Conservation (phyloP, 1,140 invertebrate genomes). For the Drosophila nikananu region DNA sequence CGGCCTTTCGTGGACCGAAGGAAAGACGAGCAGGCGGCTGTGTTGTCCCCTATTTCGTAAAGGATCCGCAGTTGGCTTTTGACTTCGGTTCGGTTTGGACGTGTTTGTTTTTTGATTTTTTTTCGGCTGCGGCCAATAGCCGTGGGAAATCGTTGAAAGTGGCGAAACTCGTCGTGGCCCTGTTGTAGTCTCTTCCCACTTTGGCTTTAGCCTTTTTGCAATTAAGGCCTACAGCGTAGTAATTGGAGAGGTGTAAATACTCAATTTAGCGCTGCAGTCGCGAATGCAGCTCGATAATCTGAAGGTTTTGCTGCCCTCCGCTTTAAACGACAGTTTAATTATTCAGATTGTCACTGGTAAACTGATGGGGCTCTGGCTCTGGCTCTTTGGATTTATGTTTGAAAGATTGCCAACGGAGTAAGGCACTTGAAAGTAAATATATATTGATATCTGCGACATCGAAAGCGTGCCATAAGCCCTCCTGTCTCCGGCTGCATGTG, state of each 20-base stretch:
- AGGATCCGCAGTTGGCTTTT: constrained; percentile 76
- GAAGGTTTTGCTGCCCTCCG: constrained; percentile 53
- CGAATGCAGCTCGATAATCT: constrained; percentile 71
- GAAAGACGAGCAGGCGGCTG: constrained; percentile 38
- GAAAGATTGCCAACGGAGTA: background rate
- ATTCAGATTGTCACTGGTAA: constrained; percentile 45
- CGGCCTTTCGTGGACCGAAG: constrained; percentile 51
- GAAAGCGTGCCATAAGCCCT: constrained; percentile 9
- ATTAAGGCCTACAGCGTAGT: constrained; percentile 35
- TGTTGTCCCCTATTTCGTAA: constrained; percentile 44
- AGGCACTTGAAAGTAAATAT: constrained; percentile 29
- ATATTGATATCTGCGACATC: constrained; percentile 17
- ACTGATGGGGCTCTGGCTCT: background rate
- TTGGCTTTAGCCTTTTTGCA: constrained; percentile 24
- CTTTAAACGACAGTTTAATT: constrained; percentile 48
- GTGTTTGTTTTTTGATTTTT: constrained; percentile 34
- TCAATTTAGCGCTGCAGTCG: constrained; percentile 39
- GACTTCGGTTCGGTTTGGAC: constrained; percentile 70
- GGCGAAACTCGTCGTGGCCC: constrained; percentile 9
- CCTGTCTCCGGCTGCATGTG: constrained; percentile 50
- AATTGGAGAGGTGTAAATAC: constrained; percentile 49
- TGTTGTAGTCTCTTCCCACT: background rate
- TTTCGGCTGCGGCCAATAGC: constrained; percentile 20
- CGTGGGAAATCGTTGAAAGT: constrained; percentile 49
- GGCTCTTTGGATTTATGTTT: constrained; percentile 11